These are phyloP conservation scores for Aramus guarauna DNA, from an alignment of 2,113 vertebrate genomes.

Conservation along the genomic window DNA sequence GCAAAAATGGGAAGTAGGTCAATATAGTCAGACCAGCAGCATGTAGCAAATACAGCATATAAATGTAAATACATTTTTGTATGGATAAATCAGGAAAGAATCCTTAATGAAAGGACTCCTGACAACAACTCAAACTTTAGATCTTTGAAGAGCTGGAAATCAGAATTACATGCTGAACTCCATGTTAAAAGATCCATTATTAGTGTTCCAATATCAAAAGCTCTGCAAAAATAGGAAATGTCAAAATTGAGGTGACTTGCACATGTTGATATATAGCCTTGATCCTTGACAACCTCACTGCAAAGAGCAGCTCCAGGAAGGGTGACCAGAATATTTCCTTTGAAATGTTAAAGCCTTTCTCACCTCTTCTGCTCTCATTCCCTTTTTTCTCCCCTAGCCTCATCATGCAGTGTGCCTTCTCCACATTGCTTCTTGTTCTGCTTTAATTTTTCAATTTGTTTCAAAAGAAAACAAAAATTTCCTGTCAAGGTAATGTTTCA, in stretches of 20 bases:
- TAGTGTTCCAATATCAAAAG: not conserved
- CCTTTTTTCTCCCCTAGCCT: not conserved
- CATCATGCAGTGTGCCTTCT: not conserved
- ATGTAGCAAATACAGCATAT: not conserved
- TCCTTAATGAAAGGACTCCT: not conserved
- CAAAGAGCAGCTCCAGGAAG: not conserved
- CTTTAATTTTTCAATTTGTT: slow-evolving; percentile 9
- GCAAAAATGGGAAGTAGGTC: not conserved
- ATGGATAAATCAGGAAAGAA: not conserved
- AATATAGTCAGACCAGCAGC: not conserved
- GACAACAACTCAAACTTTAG: not conserved
- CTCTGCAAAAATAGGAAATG: not conserved
- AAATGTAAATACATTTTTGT: not conserved
- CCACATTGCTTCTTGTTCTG: not conserved
- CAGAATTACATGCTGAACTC: not conserved
- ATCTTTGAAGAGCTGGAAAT: not conserved
- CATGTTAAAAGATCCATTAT: not conserved
- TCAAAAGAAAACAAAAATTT: not conserved
- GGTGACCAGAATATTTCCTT: not conserved
- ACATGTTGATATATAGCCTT: not conserved
- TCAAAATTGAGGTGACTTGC: not conserved
- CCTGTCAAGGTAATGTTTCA: not conserved
- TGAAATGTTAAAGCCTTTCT: not conserved
- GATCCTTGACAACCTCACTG: not conserved
- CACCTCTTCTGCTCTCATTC: not conserved